phyloP scores from a whole-genome alignment of 2,797 vertebrate genomes.

The Alcedo quadribrachys region DNA sequence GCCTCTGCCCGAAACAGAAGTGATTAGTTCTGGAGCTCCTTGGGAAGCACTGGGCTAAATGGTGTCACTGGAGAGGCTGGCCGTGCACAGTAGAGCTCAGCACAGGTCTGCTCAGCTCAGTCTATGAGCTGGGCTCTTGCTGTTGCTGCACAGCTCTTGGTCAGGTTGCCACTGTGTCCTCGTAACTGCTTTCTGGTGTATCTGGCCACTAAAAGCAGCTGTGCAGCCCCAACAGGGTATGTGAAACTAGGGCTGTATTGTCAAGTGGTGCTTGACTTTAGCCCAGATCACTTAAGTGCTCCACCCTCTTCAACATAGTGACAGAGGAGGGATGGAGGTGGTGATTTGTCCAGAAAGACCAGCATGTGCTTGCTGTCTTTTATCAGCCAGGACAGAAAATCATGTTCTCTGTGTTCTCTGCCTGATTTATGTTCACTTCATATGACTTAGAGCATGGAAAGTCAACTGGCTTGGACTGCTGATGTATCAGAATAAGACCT shows the following conservation, averaged over 20 bases:
- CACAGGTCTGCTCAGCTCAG: neutral
- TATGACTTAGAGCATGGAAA: constrained; percentile 1
- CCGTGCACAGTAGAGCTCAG: neutral
- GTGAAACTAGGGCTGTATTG: neutral
- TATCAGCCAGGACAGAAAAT: neutral
- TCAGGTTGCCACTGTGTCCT: neutral
- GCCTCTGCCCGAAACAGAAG: neutral
- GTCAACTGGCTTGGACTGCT: neutral
- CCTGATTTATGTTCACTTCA: neutral
- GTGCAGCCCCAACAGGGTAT: neutral
- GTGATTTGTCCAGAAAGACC: neutral
- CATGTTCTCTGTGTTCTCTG: neutral
- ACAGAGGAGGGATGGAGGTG: neutral
- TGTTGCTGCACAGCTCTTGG: neutral
- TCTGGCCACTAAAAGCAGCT: constrained; percentile 5
- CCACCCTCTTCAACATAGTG: neutral
- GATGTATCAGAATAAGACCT: neutral
- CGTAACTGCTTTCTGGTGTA: neutral
- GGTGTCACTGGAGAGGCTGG: neutral
- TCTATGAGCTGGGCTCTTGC: neutral
- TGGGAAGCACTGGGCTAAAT: neutral
- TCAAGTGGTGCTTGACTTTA: constrained; percentile 1
- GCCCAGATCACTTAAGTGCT: neutral
- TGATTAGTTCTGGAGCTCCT: neutral
- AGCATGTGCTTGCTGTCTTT: neutral